These are phyloP conservation scores for Alouatta palliata DNA, from an alignment of 2,113 vertebrate species.

Conservation along the genomic window DNA sequence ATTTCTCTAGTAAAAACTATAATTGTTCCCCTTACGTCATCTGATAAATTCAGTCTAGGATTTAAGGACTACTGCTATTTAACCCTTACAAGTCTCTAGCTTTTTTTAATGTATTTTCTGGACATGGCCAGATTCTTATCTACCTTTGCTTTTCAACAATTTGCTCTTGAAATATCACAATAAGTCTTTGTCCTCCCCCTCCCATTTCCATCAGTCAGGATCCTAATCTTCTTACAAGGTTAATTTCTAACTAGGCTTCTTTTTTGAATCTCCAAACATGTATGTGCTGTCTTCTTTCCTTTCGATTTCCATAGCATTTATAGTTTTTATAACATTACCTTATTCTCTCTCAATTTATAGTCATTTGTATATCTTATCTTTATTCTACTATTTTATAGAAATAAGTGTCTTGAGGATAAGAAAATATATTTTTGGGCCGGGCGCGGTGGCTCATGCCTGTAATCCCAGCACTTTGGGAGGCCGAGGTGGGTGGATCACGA, in stretches of 20 bases:
- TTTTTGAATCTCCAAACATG: neutral
- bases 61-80: neutral
- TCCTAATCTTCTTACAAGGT: neutral
- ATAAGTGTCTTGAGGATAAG: neutral
- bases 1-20: neutral
- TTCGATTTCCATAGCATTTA: neutral
- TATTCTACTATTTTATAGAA: neutral
- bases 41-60: neutral
- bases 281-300: neutral
- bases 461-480: too few species aligned
- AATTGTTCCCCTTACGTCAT: neutral
- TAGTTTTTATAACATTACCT: neutral
- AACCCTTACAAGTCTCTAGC: neutral
- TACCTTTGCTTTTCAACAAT: neutral
- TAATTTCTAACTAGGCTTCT: neutral
- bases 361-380: neutral
- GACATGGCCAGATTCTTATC: neutral
- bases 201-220: neutral
- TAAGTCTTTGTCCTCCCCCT: neutral
- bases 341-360: neutral
- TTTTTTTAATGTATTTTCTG: neutral
- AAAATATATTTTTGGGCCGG: conserved; percentile 9
- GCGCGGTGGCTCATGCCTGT: too few species aligned
- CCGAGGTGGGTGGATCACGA: too few species aligned
- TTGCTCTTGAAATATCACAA: neutral